A percentile compares a stretch with the other conserved stretches of the same genome.
phyloP scores from a whole-genome alignment of 2,797 vertebrate genomes.

The Chaunax sp. region DNA sequence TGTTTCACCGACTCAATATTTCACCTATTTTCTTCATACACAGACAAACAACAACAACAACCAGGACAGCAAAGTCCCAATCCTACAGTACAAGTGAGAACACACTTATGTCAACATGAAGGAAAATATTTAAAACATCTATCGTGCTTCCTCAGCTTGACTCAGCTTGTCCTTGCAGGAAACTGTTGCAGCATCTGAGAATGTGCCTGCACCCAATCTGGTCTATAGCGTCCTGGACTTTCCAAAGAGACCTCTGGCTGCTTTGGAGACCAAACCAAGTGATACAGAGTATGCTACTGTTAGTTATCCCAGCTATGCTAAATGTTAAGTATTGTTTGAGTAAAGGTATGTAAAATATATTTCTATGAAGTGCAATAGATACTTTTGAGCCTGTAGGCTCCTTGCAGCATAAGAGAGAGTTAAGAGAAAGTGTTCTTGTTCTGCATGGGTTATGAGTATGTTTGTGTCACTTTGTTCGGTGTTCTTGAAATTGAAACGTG shows the following conservation, averaged over 20 bases:
- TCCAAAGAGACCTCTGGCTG: slow-evolving; percentile 51
- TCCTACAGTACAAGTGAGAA: slow-evolving; percentile 60
- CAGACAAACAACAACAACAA: slow-evolving; percentile 42
- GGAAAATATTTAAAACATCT: not conserved
- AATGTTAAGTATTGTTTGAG: slow-evolving; percentile 23
- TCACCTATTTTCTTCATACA: too few species aligned
- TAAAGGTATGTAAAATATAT: slow-evolving; percentile 10
- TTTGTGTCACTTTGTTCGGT: slow-evolving; percentile 12
- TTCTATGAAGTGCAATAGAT: slow-evolving; percentile 1
- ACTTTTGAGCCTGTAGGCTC: not conserved
- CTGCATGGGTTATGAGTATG: too few species aligned
- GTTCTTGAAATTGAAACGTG: not conserved
- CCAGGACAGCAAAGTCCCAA: slow-evolving; percentile 21
- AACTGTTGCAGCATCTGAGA: not conserved
- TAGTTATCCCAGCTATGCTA: slow-evolving; percentile 39
- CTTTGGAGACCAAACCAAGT: slow-evolving; percentile 14
- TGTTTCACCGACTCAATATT: too few species aligned
- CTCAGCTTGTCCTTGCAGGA: slow-evolving; percentile 44
- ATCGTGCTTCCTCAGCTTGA: not conserved
- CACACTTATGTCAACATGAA: not conserved
- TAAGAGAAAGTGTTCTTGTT: not conserved
- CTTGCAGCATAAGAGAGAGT: slow-evolving; percentile 12
- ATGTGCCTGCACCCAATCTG: slow-evolving; percentile 15
- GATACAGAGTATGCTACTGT: slow-evolving; percentile 67
- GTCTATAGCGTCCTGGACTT: slow-evolving; percentile 76